Base-by-base conservation (phyloP, 2,113 vertebrate species). In the Semnornis frantzii region DNA sequence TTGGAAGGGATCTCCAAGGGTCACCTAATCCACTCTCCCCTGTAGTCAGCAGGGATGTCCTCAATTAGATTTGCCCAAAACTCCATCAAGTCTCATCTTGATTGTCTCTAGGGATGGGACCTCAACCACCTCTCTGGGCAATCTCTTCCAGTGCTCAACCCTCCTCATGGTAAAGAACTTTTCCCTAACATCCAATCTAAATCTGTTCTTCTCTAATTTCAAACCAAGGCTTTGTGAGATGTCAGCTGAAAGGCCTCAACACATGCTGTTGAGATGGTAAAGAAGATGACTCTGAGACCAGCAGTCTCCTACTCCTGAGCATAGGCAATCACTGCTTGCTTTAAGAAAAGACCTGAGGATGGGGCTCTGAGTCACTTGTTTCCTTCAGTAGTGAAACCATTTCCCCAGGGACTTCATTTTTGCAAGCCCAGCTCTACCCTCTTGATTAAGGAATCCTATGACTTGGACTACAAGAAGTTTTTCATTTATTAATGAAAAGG, bases 401-500 rank as follows among this genome's bases (percentile, higher is more conserved):
- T 91, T 86, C 90, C 73, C 18, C 81, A 82, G 80, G 73, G 93
- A 69, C n/a, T 79, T 75, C 15, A 17, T 54, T 94, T 96, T 86
- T 1, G 24, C 71, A 93, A 96, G 63, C 54, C 70, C 80, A 84
- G 4, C 85, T 88, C 62, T 66, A n/a, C 12, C 30, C 70, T 50
- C 48, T 68, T 82, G 80, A 92, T 88, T 58, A 82, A 89, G 48
- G 83, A 44, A 76, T 82, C 95, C 77, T 76, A 82, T 96, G 95
- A 84, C 88, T 89, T 93, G 77, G 93, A 90, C 92, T 70, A 58
- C 77, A 88, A 90, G 52, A 90, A 90, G 39, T 69, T 90, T 93
- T 93, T 90, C 19, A 92, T 92, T 94, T 90, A 82, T 86, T 96
- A n/a, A n/a, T n/a, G n/a, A n/a, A n/a, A 92, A 92, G 69, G 39